Evolutionary conservation across 2,113 vertebrate genomes (phyloP), one percentile per base, ranked within the genome.

Genomic region (Neotragus moschatus): DNA sequence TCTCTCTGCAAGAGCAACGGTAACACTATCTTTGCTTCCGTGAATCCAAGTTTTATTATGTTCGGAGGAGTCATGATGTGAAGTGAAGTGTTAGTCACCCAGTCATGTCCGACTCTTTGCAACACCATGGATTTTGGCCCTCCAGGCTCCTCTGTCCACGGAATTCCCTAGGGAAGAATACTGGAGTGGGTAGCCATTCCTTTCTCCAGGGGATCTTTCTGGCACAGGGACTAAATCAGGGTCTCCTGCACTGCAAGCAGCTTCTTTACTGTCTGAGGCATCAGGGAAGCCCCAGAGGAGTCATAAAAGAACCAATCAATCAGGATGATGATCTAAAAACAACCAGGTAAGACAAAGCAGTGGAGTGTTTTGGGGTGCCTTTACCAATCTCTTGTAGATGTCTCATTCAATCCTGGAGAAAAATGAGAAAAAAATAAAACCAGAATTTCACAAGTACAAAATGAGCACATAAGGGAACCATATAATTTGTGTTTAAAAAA

Each of bases 291-390:
- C 39, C 70, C 36, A 17, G 5, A 77, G 51, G 55, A 96, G 30
- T 30, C n/a, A 80, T 39, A 92, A 75, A 66, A 47, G 12, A 53
- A 13, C 88, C 30, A 94, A 60, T 45, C 30, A 94, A 60, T 45
- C 13, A 49, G 12, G 23, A 60, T 21, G n/a, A 55, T 43, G 9
- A 15, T 47, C 23, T 81, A 56, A 33, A 93, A 96, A 79, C 26
- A 97, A 91, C 56, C 96, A 97, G 97, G 92, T 82, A 98, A 88
- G 56, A 85, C 43, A 94, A 5, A 47, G 81, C 55, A 87, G 70
- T 95, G 90, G 95, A 95, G 84, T 17, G 93, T 92, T 97, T 89
- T 91, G 91, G 92, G 96, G 77, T 95, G 95, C 77, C 96, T 98
- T 93, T 97, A 95, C 88, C 82, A 61, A 91, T 82, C 97, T 96